A percentile compares a stretch with the other conserved stretches of the same genome.
Conservation (phyloP, 2,113 vertebrate genomes). For the Pachyramphus minor region DNA sequence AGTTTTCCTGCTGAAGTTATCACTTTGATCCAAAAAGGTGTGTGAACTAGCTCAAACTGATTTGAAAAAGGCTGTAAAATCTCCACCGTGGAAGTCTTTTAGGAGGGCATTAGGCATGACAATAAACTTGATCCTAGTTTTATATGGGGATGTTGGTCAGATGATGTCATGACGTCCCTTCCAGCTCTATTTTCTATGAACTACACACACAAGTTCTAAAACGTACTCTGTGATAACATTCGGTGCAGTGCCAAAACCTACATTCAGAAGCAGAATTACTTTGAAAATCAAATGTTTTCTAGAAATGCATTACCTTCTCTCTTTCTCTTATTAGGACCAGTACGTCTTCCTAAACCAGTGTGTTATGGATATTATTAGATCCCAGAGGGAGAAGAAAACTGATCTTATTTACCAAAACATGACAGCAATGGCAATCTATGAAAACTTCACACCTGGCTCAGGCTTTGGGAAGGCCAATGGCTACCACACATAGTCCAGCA, state of each 20-base stretch:
- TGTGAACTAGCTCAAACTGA: background rate
- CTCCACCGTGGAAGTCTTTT: background rate
- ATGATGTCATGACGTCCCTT: background rate
- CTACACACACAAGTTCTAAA: background rate
- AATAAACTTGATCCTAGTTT: background rate
- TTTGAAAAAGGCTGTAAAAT: background rate
- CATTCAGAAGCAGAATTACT: background rate
- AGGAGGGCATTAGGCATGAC: background rate
- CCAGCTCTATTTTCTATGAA: background rate
- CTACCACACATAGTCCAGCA: slow-evolving; percentile 62
- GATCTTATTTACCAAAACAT: slow-evolving; percentile 94
- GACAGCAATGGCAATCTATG: slow-evolving; percentile 85
- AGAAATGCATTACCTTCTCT: background rate
- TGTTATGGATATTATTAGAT: slow-evolving; percentile 88
- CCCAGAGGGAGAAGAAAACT: slow-evolving; percentile 83
- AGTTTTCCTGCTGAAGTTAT: background rate
- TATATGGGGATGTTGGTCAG: background rate
- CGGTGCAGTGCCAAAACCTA: background rate
- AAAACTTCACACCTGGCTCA: slow-evolving; percentile 74
- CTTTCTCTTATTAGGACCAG: slow-evolving; percentile 81
- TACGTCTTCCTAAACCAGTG: slow-evolving; percentile 94
- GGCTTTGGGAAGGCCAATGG: slow-evolving; percentile 72
- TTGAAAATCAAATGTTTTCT: background rate
- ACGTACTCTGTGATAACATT: background rate
- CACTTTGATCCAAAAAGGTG: background rate